Base-by-base conservation (phyloP, 1,140 invertebrate genomes). In the Scaptomyza graminum region DNA sequence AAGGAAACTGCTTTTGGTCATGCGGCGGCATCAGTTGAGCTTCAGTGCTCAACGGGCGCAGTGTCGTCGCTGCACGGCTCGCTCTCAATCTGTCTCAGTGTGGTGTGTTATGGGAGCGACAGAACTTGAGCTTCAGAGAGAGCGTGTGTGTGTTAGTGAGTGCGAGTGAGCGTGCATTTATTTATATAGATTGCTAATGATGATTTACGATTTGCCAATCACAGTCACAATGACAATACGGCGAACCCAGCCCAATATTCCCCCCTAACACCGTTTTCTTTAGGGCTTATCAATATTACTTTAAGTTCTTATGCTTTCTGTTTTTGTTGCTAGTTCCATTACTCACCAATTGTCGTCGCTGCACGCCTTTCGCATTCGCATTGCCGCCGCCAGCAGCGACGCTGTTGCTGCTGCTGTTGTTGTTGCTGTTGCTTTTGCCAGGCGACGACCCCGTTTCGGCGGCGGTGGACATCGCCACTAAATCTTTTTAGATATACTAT, bases 401-500 rank as follows among this genome's bases (percentile, higher is more conserved):
- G 49, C 49, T 55, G 54, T 41, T 57, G 55, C 56, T 62, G 60
- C 66, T 65, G 31, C 57, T 70, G 57, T 43, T 82, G 61, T 39
- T 81, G 61, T 51, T 80, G 75, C 55, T 83, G 68, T 85, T 85
- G 82, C 77, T 91, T 83, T 90, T 91, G 74, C 79, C 90, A 80
- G 90, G 85, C 90, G 90, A 91, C 90, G 90, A 91, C 87, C 87
- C 90, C 90, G 90, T 78, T 91, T 91, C 90, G 76, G 83, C 90
- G 76, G 83, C 83, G 83, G 83, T 70, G 85, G 90, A 90, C 90
- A 91, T 91, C 85, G 85, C 90, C 84, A 63, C 75, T 66, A 56
- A 71, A 62, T 76, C 63, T 34, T 57, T 76, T 76, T 68, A 25
- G 41, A 46, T 71, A 51, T 75, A 59, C 72, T 50, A 59, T 76